A percentile compares a stretch with the other conserved stretches of the same genome.
These are phyloP conservation scores for Platyrinchus mystaceus DNA, from an alignment of 2,797 vertebrate genomes.

Conservation along the genomic window DNA sequence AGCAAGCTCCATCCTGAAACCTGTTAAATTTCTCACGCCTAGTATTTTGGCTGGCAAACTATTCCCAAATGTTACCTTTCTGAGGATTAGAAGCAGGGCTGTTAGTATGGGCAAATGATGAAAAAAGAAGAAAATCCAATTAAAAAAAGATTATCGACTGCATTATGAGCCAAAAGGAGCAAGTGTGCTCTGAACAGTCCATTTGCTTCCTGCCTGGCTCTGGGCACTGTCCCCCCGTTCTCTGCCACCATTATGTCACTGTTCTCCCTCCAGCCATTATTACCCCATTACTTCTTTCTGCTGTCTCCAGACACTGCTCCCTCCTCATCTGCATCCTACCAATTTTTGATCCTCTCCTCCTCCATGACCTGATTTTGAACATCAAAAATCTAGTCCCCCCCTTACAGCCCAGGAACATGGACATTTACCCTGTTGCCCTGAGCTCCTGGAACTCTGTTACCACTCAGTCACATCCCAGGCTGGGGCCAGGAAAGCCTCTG, in stretches of 20 bases:
- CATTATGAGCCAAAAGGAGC: not conserved
- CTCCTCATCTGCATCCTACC: not conserved
- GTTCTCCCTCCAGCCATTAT: not conserved
- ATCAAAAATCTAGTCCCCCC: not conserved
- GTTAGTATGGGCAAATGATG: not conserved
- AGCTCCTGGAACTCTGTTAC: not conserved
- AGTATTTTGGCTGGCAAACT: slow-evolving; percentile 12
- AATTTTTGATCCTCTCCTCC: not conserved
- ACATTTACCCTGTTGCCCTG: not conserved
- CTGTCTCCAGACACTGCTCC: not conserved
- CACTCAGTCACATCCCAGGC: not conserved
- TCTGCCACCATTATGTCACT: not conserved
- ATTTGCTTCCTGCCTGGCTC: slow-evolving; percentile 10
- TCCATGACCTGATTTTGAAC: not conserved
- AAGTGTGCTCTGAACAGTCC: slow-evolving; percentile 19
- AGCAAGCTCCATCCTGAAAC: not conserved
- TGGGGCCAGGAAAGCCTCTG: not conserved
- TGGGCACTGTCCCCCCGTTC: not conserved
- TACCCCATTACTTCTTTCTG: not conserved
- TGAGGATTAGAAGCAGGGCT: not conserved
- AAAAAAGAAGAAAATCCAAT: slow-evolving; percentile 13
- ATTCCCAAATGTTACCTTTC: slow-evolving; percentile 17
- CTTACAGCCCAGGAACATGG: not conserved
- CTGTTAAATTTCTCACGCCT: not conserved
- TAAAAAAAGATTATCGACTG: slow-evolving; percentile 12